Evolutionary conservation across 35 echinoderm and acorn worm genomes (phyloP), one percentile per base, ranked within the genome.

Genomic region (Apostichopus japonicus): DNA sequence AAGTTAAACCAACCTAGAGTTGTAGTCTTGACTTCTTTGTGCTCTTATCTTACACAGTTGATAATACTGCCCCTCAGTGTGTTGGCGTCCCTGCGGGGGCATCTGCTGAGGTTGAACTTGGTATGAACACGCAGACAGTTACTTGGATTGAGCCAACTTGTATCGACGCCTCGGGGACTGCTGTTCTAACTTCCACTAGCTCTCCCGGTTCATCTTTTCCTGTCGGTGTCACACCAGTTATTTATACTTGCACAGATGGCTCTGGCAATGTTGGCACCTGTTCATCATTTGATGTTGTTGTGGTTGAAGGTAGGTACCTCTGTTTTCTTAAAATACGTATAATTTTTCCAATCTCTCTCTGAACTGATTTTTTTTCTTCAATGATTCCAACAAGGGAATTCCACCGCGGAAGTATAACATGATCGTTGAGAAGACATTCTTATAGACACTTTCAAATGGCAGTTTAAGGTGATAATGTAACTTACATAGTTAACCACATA

Each of bases 211-310:
- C 17, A 61, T 33, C 23, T 8, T 89, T 87, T 87, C 56, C 16
- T 23, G 55, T 87, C 2, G 86, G 86, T 58, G 63, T 4, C 19
- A 87, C 86, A 10, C 23, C 54, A 57, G 62, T 89, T 44, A 89
- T 25, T 2, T 89, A 89, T 57, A 58, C 55, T 23, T 87, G 56
- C 24, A 87, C 21, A 17, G 86, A 98, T 77, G 51, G 22, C 56
- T 33, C 79, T 54, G 92, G 92, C 25, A 98, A 95, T 55, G 33
- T 65, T 4, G 88, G 57, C 16, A 21, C 52, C 14, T 93, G 94
- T 21, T 44, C 33, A 44, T 63, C 87, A 1, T 91, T 98, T 73
- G 93, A 88, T 54, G 77, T 98, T 53, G 93, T 82, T 52, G 96
- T 93, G 7, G 56, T 21, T 22, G 72, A 87, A 23, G 88, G 93